Evolutionary conservation across 2,888 invertebrate genomes (phyloP).

Genomic region (Orthosia cruda): DNA sequence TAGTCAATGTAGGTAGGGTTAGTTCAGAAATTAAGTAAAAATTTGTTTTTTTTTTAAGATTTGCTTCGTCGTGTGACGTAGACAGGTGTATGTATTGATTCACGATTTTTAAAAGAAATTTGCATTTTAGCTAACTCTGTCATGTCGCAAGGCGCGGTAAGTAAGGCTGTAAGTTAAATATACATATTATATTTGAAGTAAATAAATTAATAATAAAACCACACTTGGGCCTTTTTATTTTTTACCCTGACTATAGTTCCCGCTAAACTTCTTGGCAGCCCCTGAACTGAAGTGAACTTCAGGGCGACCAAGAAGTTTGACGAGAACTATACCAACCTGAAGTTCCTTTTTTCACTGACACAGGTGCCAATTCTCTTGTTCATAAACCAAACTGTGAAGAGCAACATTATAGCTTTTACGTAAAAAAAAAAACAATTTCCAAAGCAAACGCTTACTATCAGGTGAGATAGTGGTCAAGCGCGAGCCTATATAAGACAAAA

Average conservation of each 20-base stretch:
- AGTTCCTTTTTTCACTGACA: no score
- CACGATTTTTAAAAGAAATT: slow-evolving; percentile 68
- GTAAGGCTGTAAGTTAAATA: slow-evolving; percentile 91
- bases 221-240: slow-evolving; percentile 73
- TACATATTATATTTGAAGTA: slow-evolving; percentile 91
- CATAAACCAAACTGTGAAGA: no score
- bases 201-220: slow-evolving; percentile 91
- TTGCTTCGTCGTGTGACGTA: slow-evolving; percentile 77
- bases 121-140: slow-evolving; percentile 66
- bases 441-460: no score
- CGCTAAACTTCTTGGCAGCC: no score
- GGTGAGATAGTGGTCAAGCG: no score
- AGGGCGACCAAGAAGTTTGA: no score
- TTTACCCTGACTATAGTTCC: slow-evolving; percentile 5
- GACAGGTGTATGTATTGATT: slow-evolving; percentile 68
- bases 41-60: slow-evolving; percentile 78
- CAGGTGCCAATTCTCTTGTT: no score
- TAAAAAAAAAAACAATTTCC: no score
- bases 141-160: slow-evolving; percentile 68
- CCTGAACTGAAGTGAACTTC: no score
- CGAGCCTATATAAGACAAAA: no score
- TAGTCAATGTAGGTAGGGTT: slow-evolving; percentile 73
- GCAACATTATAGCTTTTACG: no score
- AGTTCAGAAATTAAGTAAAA: slow-evolving; percentile 75
- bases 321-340: no score